Percentiles rank a stretch among this genome's conserved stretches.
Conservation (phyloP, 2,888 invertebrate species). For the Tethea ocularis region DNA sequence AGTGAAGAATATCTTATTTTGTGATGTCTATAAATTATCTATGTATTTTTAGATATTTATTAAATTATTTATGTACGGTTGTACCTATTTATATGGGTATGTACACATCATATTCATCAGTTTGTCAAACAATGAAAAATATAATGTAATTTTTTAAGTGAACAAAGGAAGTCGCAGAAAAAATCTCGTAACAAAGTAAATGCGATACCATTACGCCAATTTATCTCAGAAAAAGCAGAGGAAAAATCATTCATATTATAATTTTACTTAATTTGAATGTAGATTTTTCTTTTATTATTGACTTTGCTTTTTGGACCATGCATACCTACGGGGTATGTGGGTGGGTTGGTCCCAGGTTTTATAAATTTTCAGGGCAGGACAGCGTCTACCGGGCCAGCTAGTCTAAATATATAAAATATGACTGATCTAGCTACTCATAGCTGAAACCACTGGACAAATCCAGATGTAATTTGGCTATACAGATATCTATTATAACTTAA, state of each 20-base stretch:
- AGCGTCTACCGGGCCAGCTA: too few species aligned
- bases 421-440: too few species aligned
- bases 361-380: too few species aligned
- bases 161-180: background rate
- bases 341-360: too few species aligned
- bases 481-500: too few species aligned
- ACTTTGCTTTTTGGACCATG: background rate
- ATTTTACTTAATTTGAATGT: background rate
- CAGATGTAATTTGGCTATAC: too few species aligned
- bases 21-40: background rate
- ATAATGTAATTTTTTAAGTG: background rate
- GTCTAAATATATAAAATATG: too few species aligned
- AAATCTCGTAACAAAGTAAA: constrained; percentile 1
- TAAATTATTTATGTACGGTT: too few species aligned
- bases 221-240: constrained; percentile 5
- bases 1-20: background rate
- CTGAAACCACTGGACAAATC: too few species aligned
- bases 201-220: constrained; percentile 8
- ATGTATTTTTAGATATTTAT: too few species aligned
- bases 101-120: too few species aligned
- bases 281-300: constrained; percentile 5
- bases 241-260: background rate
- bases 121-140: background rate
- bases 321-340: background rate
- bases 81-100: too few species aligned